Evolutionary conservation across 2,113 vertebrate genomes (phyloP).

Genomic region (Cavia aperea): DNA sequence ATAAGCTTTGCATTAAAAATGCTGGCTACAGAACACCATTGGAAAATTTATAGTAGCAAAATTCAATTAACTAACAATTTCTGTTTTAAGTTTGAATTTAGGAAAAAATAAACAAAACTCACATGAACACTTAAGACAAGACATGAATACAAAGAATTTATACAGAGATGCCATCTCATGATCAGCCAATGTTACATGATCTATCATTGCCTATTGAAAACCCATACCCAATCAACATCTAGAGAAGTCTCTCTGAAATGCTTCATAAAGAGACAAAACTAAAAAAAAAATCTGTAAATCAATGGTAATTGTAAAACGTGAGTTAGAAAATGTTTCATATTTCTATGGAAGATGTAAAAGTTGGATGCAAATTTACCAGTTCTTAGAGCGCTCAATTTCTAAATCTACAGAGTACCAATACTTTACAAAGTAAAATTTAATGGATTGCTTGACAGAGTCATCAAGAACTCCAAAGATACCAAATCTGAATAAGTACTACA

Average conservation of each 20-base stretch:
- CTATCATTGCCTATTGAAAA: not conserved
- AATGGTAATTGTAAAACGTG: constrained; percentile 15
- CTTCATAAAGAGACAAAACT: constrained; percentile 17
- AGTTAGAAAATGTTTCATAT: not conserved
- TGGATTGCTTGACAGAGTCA: not conserved
- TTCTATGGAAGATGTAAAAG: constrained; percentile 24
- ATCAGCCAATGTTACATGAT: not conserved
- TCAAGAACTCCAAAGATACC: not conserved
- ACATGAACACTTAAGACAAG: not conserved
- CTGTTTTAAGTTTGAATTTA: not conserved
- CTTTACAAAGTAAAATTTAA: constrained; percentile 17
- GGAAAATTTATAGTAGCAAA: constrained; percentile 1
- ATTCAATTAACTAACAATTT: not conserved
- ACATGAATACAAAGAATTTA: not conserved
- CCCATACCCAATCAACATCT: not conserved
- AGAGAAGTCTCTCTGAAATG: not conserved
- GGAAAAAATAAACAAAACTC: constrained; percentile 3
- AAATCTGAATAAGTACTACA: not conserved
- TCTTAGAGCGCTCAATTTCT: not conserved
- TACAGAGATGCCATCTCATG: not conserved
- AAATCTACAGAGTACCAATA: not conserved
- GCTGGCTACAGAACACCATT: not conserved
- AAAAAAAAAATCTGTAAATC: not conserved
- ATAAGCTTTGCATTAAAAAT: constrained; percentile 4
- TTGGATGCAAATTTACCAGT: not conserved